Conservation (phyloP, 2,888 invertebrate species). For the Euspilapteryx auroguttella region DNA sequence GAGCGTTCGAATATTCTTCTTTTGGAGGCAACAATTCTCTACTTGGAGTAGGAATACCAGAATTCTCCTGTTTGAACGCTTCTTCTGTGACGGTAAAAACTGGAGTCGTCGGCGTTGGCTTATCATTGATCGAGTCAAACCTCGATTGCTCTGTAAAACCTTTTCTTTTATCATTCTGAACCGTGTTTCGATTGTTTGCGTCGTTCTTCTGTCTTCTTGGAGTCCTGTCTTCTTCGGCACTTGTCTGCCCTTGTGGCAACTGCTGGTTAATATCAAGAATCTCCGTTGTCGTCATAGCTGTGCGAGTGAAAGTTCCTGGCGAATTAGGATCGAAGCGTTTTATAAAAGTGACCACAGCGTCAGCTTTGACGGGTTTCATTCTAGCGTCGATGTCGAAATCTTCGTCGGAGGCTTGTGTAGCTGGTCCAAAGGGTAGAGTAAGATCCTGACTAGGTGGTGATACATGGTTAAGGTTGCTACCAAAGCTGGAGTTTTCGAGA, state of each 20-base stretch:
- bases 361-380: conserved; percentile 16
- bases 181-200: conserved; percentile 23
- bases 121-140: conserved; percentile 28
- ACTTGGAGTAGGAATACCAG: conserved; percentile 17
- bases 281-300: conserved; percentile 38
- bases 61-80: conserved; percentile 3
- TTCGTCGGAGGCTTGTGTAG: too few species aligned
- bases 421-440: too few species aligned
- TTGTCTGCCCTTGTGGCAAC: conserved; percentile 33
- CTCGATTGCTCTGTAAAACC: conserved; percentile 17
- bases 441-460: too few species aligned
- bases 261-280: conserved; percentile 37
- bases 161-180: conserved; percentile 24
- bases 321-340: conserved; percentile 49
- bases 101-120: conserved; percentile 15
- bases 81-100: too few species aligned
- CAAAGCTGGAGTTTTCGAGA: too few species aligned
- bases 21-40: conserved; percentile 58
- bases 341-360: conserved; percentile 39
- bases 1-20: conserved; percentile 28
- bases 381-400: conserved; percentile 17
- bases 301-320: conserved; percentile 28
- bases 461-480: too few species aligned
- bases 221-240: conserved; percentile 36
- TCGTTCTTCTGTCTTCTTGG: conserved; percentile 29